Evolutionary conservation across 2,113 vertebrate species (phyloP), one percentile per base, ranked within the genome.

Genomic region (Puntigrus tetrazona): DNA sequence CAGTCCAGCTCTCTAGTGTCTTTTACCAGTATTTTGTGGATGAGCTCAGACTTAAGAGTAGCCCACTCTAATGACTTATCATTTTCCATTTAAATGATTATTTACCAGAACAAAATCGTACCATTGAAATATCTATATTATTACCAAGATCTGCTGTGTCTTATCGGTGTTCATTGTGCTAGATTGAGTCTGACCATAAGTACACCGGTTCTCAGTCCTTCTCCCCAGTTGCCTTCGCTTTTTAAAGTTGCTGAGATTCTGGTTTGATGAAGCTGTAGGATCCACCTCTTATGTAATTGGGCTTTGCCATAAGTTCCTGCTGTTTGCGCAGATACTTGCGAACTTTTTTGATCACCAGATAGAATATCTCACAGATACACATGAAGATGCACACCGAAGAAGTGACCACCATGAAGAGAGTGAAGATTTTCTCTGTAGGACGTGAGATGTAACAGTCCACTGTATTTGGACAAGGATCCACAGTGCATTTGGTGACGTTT

Each of bases 371-470:
- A 0, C 94, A 1, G 3, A 98, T 76, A 86, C 95, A 98, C 88
- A 99, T 95, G 10, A 96, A n/a, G 36, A 98, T 84, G 45, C 98
- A 99, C 73, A 95, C 0, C 0, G 82, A 88, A 5, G 97, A 91
- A 0, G 95, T 95, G 77, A 94, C 79, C 63, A 98, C 95, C 96
- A 98, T 99, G 90, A 99, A 99, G 57, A 98, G 10, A 6, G 96
- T 97, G 93, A 99, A 99, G 89, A 97, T 96, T 85, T 92, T 98
- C 90, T 99, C 98, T 0, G 96, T 96, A 55, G 97, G 96, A 11
- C 94, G 95, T 2, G 97, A 93, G 87, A 98, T 95, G 92, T 92
- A 99, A 91, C 98, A 99, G 91, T 98, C 96, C 86, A 99, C 98
- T 0, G 27, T 79, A 27, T 97, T 97, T 87, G 97, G 96, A 85